Conservation (phyloP, 2,797 vertebrate species). For the Paratrypauchen microcephalus region DNA sequence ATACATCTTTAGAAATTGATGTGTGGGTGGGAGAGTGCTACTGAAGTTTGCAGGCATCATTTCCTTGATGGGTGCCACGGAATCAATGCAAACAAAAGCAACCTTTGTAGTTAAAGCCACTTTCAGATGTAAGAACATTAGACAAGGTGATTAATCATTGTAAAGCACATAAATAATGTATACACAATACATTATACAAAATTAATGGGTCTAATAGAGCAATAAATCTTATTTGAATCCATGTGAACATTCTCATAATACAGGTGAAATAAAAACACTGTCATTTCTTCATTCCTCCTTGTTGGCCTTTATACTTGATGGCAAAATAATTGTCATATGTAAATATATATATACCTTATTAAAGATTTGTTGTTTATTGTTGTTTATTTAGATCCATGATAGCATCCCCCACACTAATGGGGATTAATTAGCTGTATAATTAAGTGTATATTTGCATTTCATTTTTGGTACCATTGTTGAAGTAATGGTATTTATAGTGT, state of each 20-base stretch:
- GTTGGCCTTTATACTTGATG: neutral
- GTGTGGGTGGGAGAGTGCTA: slow-evolving; percentile 39
- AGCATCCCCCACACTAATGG: too few species aligned
- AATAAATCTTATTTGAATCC: slow-evolving; percentile 2
- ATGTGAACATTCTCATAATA: neutral
- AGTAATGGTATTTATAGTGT: neutral
- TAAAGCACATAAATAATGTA: slow-evolving; percentile 9
- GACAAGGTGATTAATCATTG: slow-evolving; percentile 5
- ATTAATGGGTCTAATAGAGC: neutral
- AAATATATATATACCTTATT: neutral
- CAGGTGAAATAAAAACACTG: slow-evolving; percentile 1
- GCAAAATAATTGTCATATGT: too few species aligned
- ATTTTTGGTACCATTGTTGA: neutral
- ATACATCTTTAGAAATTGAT: slow-evolving; percentile 50
- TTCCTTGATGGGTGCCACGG: slow-evolving; percentile 58
- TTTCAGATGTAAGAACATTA: slow-evolving; percentile 11
- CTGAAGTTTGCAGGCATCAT: slow-evolving; percentile 63
- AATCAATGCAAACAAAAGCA: slow-evolving; percentile 38
- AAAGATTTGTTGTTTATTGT: neutral
- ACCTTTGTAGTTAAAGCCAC: slow-evolving; percentile 14
- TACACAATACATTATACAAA: neutral
- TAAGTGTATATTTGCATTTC: neutral
- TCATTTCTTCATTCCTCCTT: neutral
- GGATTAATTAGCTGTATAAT: neutral
- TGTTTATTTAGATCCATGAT: neutral